Evolutionary conservation across 1,140 invertebrate species (phyloP), one percentile per base, ranked within the genome.

Genomic region (Tetragonula clypearis): DNA sequence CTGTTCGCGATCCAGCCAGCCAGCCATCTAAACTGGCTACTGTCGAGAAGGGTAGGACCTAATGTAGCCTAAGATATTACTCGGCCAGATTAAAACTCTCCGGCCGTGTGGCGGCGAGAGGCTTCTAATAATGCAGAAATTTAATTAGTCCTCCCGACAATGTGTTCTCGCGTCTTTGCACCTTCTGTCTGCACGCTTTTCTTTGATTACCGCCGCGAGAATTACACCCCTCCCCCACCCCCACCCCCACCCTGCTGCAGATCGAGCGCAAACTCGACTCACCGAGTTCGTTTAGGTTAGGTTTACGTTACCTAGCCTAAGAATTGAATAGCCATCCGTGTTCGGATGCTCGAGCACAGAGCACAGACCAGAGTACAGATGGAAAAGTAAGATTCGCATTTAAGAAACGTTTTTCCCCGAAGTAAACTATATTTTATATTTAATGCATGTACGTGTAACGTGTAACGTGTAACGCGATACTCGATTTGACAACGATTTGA

Each of bases 61-160:
- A 90, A 91, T 90, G 86, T 90, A 92, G 89, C 89, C 90, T 92
- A 91, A 93, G 89, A 92, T 92, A 92, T 93, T 92, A 93, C 91
- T 87, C 60, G 73, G 87, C 88, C 85, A 87, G 90, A 92, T 92
- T 92, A 91, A 92, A 92, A 92, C 85, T 92, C 35, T 35, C 35
- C 85, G 79, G 15, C 76, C 86, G 85, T 87, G 85, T 84, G 75
- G 77, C 82, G 87, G 86, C 6, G 77, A 82, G 83, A 26, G 62
- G 65, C 73, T 73, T 74, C 84, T 86, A 86, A 92, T 90, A 92
- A 90, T 88, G 88, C 84, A 88, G 81, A 92, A 92, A 92, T 91
- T 92, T 92, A 91, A 92, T 92, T 90, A 90, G 84, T 86, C 69
- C 69, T 71, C 72, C 55, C 76, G 88, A 88, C 84, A 81, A 84